Evolutionary conservation across 2,113 vertebrate genomes (phyloP).

Genomic region (Xyrauchen texanus): DNA sequence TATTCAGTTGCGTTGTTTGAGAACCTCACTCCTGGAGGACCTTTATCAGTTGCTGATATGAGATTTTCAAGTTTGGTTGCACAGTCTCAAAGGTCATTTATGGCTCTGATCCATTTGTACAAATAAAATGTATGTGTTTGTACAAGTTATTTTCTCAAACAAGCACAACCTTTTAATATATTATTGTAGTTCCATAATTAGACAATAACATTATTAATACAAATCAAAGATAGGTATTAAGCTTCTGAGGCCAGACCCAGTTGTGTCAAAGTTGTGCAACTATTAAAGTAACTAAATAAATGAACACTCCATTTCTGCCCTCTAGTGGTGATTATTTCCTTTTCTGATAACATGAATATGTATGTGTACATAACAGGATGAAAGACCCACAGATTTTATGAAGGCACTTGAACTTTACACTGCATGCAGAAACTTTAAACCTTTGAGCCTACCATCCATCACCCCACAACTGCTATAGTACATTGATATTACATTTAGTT

Average conservation of each 20-base stretch:
- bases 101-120: slow-evolving; percentile 7
- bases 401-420: slow-evolving; percentile 2
- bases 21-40: slow-evolving; percentile 1
- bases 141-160: neutral
- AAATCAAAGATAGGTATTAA: no score
- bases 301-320: neutral
- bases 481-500: neutral
- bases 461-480: no score
- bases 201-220: neutral
- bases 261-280: neutral
- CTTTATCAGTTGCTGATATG: slow-evolving; percentile 37
- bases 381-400: neutral
- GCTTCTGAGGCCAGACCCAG: no score
- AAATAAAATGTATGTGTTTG: neutral
- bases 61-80: slow-evolving; percentile 17
- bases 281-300: neutral
- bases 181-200: neutral
- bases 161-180: neutral
- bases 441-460: neutral
- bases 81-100: slow-evolving; percentile 53
- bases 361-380: neutral
- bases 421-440: slow-evolving; percentile 9
- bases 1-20: neutral
- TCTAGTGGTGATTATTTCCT: neutral
- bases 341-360: neutral